These are phyloP conservation scores for Himalopsyche anomala DNA, from an alignment of 2,888 invertebrate species.

Conservation along the genomic window DNA sequence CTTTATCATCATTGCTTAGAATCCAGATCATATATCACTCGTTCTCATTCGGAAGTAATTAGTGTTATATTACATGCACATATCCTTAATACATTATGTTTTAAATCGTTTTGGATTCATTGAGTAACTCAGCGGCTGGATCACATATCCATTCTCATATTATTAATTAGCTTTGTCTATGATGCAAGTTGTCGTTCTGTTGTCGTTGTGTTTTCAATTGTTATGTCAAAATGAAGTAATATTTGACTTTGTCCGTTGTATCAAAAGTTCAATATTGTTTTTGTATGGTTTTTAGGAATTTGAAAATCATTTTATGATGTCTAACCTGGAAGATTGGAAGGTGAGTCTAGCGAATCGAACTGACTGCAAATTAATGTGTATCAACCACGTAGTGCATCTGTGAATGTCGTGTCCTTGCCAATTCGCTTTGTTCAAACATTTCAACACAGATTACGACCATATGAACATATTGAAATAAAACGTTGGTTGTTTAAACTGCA, in stretches of 20 bases:
- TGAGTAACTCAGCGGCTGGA: too few relatives aligned
- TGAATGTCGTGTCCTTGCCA: conserved; percentile 22
- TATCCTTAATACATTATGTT: too few relatives aligned
- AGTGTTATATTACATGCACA: too few relatives aligned
- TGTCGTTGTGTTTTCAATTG: conserved; percentile 33
- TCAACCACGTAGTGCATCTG: background rate
- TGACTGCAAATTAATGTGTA: background rate
- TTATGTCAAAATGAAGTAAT: conserved; percentile 30
- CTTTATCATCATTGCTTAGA: too few relatives aligned
- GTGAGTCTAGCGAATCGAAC: background rate
- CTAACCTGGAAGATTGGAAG: conserved; percentile 3
- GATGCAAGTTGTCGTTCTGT: background rate
- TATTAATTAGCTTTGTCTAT: background rate
- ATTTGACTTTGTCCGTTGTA: background rate
- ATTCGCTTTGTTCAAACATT: conserved; percentile 11
- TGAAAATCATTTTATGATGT: background rate
- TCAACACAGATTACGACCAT: conserved; percentile 5
- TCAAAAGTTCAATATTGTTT: background rate
- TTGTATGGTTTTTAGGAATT: conserved; percentile 9
- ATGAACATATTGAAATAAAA: conserved; percentile 8
- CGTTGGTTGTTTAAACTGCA: too few relatives aligned
- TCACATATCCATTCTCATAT: too few relatives aligned
- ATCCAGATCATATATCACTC: too few relatives aligned
- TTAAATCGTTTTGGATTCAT: too few relatives aligned
- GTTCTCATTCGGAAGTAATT: too few relatives aligned